Base-by-base conservation (phyloP, 2,888 invertebrate species). In the Sceliomorpha sp. region DNA sequence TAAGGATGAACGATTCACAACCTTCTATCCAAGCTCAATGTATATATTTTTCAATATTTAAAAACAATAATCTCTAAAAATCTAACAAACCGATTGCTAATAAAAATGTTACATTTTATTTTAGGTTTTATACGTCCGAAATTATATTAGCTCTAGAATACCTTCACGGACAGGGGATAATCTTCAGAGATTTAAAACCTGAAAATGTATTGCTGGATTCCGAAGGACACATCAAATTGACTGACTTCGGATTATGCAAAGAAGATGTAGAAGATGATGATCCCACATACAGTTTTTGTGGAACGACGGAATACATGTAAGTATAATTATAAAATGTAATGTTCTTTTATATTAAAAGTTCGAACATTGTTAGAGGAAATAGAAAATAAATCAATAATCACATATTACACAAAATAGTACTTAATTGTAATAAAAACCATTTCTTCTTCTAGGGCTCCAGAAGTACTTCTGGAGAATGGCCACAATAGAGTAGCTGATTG, bases 401-500 rank as follows among this genome's bases (percentile, higher is more conserved):
- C 7, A 7, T 24, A 7, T 7, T 5, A 5, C 7, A 7, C 3
- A 7, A 24, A 24, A n/a, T n/a, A n/a, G n/a, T n/a, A n/a, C n/a
- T n/a, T n/a, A 24, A 24, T 5, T 24, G 24, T 24, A 24, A 24
- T 7, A 24, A 24, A 24, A 24, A 5, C 7, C 14, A 15, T 37
- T 37, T 15, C n/a, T 10, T 24, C 7, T 14, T 44, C 44, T 36
- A 98, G 98, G 98, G 99, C 99, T 60, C 99, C 99, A 40, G 99
- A 99, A 92, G 99, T 99, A 85, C 91, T 99, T 82, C 97, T 96
- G 70, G 91, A 98, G 86, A 95, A 94, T 88, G 99, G 99, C 27
- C 99, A 99, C 90, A 98, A 98, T 12, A 98, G 98, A 91, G 98
- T 98, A 32, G 99, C 99, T 0, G 99, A 99, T 89, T 99, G 99